Percentiles rank a stretch among this genome's conserved stretches.
Evolutionary conservation across 2,888 invertebrate genomes (phyloP).

Genomic region (Hydraecia micacea): DNA sequence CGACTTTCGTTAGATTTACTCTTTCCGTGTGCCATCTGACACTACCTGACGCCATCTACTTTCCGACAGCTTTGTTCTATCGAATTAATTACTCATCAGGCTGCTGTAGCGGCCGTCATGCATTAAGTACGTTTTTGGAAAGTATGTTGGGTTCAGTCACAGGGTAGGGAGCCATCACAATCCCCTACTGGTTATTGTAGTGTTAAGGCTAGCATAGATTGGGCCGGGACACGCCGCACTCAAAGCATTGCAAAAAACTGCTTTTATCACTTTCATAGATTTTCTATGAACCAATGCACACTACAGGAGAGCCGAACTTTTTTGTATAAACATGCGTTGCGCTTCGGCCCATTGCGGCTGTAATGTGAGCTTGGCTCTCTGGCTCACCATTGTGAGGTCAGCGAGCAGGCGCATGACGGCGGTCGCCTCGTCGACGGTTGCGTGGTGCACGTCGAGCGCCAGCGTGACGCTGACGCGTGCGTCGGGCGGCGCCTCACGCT

Average conservation of each 20-base stretch:
- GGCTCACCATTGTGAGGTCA: conserved; percentile 90
- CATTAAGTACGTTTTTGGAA: background rate
- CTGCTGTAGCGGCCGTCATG: background rate
- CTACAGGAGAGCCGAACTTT: background rate
- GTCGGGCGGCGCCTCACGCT: conserved; percentile 77
- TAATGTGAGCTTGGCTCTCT: background rate
- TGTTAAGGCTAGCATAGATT: background rate
- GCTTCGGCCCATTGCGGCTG: background rate
- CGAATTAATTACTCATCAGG: background rate
- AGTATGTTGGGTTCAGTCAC: background rate
- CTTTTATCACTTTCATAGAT: background rate
- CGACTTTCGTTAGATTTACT: too few relatives aligned
- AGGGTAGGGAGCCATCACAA: background rate
- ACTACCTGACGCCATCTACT: background rate
- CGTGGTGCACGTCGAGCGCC: conserved; percentile 91
- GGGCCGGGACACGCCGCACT: background rate
- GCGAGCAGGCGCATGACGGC: conserved; percentile 88
- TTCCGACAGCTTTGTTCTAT: background rate
- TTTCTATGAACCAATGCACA: background rate
- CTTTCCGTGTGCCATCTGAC: too few relatives aligned
- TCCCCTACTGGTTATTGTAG: background rate
- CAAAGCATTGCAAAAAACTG: background rate
- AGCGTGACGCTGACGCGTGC: conserved; percentile 86
- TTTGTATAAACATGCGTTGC: background rate
- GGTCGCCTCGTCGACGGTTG: conserved; percentile 92